Conservation (phyloP, 2,888 invertebrate species). For the Megalurothrips usitatus region DNA sequence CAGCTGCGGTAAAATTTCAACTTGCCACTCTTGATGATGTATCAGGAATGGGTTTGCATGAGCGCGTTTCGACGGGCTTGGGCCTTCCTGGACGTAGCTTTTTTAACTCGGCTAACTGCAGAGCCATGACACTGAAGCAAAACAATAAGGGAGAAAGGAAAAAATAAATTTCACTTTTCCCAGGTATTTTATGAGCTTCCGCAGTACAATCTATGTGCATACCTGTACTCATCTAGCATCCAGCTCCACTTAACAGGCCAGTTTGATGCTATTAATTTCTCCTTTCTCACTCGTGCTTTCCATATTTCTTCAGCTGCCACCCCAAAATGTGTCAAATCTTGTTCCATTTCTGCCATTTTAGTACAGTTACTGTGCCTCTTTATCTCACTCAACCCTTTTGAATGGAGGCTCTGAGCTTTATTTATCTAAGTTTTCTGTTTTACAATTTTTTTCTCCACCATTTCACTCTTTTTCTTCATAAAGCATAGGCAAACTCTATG, state of each 20-base stretch:
- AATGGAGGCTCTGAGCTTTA: neutral
- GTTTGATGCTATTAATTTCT: constrained; percentile 23
- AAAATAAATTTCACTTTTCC: no score
- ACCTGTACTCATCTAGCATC: constrained; percentile 43
- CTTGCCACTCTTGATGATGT: constrained; percentile 35
- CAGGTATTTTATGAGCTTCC: neutral
- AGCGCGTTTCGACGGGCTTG: constrained; percentile 37
- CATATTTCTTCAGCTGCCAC: constrained; percentile 40
- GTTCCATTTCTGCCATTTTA: constrained; percentile 2
- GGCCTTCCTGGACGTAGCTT: neutral
- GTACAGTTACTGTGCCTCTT: neutral
- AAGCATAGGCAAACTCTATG: neutral
- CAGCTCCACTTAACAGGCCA: constrained; percentile 36
- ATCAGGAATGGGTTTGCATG: constrained; percentile 40
- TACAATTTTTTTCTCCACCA: neutral
- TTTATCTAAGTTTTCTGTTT: neutral
- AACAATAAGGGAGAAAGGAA: neutral
- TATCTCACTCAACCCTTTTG: no score
- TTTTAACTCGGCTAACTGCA: neutral
- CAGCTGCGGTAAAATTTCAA: neutral
- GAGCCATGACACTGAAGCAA: neutral
- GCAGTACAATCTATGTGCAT: constrained; percentile 29
- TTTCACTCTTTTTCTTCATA: neutral
- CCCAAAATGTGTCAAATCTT: constrained; percentile 38
- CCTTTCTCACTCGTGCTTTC: constrained; percentile 31